phyloP scores from a whole-genome alignment of 2,797 vertebrate species.

The Poliocrania exsul region DNA sequence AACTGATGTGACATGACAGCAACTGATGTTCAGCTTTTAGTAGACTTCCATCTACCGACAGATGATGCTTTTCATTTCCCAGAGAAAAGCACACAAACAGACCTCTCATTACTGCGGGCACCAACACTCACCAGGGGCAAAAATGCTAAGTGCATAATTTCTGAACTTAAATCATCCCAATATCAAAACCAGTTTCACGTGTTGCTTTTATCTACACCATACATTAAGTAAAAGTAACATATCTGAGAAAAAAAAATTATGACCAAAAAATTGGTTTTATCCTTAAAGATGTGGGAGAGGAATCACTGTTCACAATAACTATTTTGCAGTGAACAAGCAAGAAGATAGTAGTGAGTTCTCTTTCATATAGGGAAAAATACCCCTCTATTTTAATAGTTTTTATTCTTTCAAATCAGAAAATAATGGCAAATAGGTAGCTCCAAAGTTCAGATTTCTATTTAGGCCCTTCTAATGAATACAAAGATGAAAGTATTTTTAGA shows the following conservation, averaged over 20 bases:
- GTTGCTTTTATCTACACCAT: not conserved
- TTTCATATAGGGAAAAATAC: not conserved
- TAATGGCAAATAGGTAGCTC: not conserved
- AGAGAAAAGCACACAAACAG: not conserved
- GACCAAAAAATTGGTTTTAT: not conserved
- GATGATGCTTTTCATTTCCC: not conserved
- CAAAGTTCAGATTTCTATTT: not conserved
- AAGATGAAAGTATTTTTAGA: not conserved
- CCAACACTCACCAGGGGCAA: not conserved
- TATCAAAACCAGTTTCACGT: not conserved
- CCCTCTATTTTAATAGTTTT: not conserved
- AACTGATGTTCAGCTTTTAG: not conserved
- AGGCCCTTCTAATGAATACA: not conserved
- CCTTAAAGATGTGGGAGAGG: fast-evolving
- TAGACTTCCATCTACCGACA: not conserved
- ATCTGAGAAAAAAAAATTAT: not conserved
- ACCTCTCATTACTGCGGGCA: not conserved
- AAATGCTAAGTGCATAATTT: not conserved
- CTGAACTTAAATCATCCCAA: not conserved
- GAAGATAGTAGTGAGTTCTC: not conserved
- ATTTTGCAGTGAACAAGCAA: not conserved
- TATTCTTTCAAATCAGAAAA: not conserved
- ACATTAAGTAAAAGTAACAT: not conserved
- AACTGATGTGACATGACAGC: not conserved
- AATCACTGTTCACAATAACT: not conserved